These are phyloP conservation scores for Holcopasites calliopsidis DNA, from an alignment of 1,140 invertebrate genomes.

Conservation along the genomic window DNA sequence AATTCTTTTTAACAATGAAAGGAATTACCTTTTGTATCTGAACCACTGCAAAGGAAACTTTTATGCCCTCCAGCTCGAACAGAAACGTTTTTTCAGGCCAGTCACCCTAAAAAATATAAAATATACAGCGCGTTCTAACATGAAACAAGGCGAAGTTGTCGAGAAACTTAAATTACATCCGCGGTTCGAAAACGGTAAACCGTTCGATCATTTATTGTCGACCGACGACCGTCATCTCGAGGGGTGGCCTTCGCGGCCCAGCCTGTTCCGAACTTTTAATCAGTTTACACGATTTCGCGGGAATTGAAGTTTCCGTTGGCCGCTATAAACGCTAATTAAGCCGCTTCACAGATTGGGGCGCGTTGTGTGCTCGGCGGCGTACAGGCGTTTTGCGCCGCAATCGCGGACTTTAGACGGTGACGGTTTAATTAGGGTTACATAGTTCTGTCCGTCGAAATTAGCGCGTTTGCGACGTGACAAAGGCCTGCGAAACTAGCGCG, in stretches of 20 bases:
- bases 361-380: constrained; percentile 6
- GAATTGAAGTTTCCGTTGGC: constrained; percentile 43
- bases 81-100: too few species aligned
- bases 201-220: constrained; percentile 38
- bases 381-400: constrained; percentile 21
- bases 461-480: background rate
- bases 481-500: background rate
- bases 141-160: background rate
- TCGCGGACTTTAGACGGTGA: constrained; percentile 33
- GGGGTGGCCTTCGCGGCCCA: background rate
- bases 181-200: constrained; percentile 2
- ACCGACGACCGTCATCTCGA: background rate
- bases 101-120: too few species aligned
- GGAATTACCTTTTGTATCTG: too few species aligned
- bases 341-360: constrained; percentile 28
- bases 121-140: too few species aligned
- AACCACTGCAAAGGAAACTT: too few species aligned
- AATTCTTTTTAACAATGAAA: too few species aligned
- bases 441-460: constrained; percentile 35
- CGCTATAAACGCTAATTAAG: constrained; percentile 56
- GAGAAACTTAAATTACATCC: constrained; percentile 16
- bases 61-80: too few species aligned
- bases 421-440: constrained; percentile 44
- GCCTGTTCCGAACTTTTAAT: constrained; percentile 58
- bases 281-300: constrained; percentile 56